phyloP scores from a whole-genome alignment of 2,888 invertebrate genomes.

The Meandrusa payeni region DNA sequence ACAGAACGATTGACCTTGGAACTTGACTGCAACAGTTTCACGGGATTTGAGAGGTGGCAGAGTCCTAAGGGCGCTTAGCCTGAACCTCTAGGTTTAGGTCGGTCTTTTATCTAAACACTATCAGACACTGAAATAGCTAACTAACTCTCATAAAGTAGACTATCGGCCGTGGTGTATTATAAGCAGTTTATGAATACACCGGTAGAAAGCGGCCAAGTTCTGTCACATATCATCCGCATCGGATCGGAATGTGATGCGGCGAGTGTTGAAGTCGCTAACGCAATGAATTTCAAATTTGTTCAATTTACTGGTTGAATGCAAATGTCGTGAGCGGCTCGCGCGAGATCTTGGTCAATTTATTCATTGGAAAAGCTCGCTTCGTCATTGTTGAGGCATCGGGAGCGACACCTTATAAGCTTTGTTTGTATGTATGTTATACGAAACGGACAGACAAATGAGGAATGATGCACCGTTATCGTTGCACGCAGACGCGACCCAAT shows the following conservation, averaged over 20 bases:
- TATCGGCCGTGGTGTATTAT: too few relatives aligned
- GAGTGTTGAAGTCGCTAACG: slow-evolving; percentile 28
- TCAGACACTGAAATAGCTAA: too few relatives aligned
- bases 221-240: slow-evolving; percentile 12
- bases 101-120: too few relatives aligned
- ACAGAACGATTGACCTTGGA: too few relatives aligned
- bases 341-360: slow-evolving; percentile 49
- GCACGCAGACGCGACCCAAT: background rate
- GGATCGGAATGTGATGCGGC: slow-evolving; percentile 19
- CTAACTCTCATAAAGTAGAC: too few relatives aligned
- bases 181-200: too few relatives aligned
- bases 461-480: slow-evolving; percentile 2
- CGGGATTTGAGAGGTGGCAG: too few relatives aligned
- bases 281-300: slow-evolving; percentile 65
- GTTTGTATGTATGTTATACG: slow-evolving; percentile 4
- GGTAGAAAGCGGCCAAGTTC: slow-evolving; percentile 3
- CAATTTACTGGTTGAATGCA: slow-evolving; percentile 51
- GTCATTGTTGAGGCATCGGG: slow-evolving; percentile 30
- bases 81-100: too few relatives aligned
- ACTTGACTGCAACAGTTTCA: too few relatives aligned
- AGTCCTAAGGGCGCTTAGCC: too few relatives aligned
- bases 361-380: slow-evolving; percentile 53
- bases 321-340: slow-evolving; percentile 40
- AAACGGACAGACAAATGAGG: slow-evolving; percentile 2
- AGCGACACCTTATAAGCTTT: slow-evolving; percentile 7